Base-by-base conservation (phyloP, 1,140 invertebrate genomes). In the Pogonomyrmex barbatus region DNA sequence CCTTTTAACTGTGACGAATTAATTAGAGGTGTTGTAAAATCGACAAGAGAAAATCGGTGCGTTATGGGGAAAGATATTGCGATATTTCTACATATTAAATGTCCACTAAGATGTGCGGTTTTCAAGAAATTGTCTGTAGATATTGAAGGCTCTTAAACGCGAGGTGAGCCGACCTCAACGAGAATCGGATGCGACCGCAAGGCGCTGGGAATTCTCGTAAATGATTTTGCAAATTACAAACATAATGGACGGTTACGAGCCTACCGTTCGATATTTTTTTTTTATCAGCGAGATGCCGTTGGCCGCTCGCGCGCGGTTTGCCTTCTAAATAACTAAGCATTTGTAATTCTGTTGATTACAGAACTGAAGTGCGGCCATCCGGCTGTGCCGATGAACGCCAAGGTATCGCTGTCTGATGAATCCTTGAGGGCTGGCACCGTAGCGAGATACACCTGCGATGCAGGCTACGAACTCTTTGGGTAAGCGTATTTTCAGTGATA, bases 381-480 rank as follows among this genome's bases (percentile, higher is more conserved):
- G 79, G 97, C 98, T 39, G 97, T 98, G 87, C 98, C 98, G 42
- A 95, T 97, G 65, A 98, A 98, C 95, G 96, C 97, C 62, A 96
- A 96, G 91, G 96, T 98, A 50, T 94, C 94, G 70, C 83, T 96
- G 84, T 95, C 95, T 88, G 94, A 95, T 54, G 93, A 95, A 79
- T 93, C 91, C 39, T 89, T 96, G 86, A 91, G 92, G 93, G 90
- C 95, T 87, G 97, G 97, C 33, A 96, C 96, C 2, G 96, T 96
- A 45, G 98, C 97, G 12, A 97, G 96, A 33, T 98, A 98, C 92
- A 96, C 96, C 75, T 98, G 98, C 92, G 98, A 98, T 93, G 96
- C 97, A 47, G 98, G 98, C 62, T 98, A 98, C 94, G 96, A 96
- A 92, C 92, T 96, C 12, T 96, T 97, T 89, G 96, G 96, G 96